Percentiles rank a stretch among this genome's conserved stretches.
Conservation (phyloP, 2,113 vertebrate species). For the Poeciliopsis turrubarensis region DNA sequence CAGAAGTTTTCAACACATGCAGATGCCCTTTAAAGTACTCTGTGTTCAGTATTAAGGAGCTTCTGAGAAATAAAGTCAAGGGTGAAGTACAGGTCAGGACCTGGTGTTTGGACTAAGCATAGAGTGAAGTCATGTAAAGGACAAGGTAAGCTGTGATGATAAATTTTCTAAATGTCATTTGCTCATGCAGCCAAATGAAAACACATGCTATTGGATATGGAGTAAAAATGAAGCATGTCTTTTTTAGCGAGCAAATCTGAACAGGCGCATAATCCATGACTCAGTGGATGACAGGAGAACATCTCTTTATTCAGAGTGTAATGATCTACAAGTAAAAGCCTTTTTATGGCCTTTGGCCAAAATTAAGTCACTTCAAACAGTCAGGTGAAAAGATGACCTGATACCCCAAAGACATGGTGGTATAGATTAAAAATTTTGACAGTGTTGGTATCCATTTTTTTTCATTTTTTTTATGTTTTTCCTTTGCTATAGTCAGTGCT, state of each 20-base stretch:
- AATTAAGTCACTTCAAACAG: not conserved
- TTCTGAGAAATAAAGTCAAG: conserved; percentile 26
- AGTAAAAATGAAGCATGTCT: conserved; percentile 23
- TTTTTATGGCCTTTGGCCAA: not conserved
- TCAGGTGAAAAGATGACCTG: not conserved
- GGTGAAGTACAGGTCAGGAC: conserved; percentile 38
- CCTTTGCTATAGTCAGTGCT: too few species aligned
- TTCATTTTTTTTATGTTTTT: too few species aligned
- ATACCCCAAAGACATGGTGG: not conserved
- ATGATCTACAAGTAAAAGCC: not conserved
- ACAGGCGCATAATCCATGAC: conserved; percentile 18
- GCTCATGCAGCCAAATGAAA: conserved; percentile 32
- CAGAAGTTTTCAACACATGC: conserved; percentile 7
- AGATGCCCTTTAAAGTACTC: conserved; percentile 7
- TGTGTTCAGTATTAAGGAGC: conserved; percentile 25
- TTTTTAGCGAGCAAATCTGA: conserved; percentile 21
- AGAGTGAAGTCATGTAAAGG: conserved; percentile 7
- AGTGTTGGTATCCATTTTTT: too few species aligned
- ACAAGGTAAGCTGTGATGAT: conserved; percentile 31
- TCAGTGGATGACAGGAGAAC: conserved; percentile 32
- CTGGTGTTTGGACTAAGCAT: not conserved
- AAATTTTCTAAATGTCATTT: conserved; percentile 7
- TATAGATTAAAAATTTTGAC: not conserved
- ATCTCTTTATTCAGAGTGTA: not conserved
- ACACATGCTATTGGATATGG: conserved; percentile 18